Evolutionary conservation across 2,797 vertebrate species (phyloP).

Genomic region (Nannoperca obscura): DNA sequence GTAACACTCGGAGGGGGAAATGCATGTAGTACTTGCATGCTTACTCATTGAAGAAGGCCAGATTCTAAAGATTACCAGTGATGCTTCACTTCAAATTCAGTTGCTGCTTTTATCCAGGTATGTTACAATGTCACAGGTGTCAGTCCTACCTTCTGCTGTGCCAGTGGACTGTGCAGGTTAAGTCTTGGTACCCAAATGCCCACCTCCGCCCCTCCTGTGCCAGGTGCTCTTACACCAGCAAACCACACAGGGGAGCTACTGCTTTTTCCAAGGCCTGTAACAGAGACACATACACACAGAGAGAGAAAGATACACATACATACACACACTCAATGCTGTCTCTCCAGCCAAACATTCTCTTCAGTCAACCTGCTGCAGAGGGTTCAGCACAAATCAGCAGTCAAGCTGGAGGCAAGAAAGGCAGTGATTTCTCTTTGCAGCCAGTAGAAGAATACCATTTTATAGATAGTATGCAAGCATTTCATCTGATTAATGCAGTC

Average conservation of each 20-base stretch:
- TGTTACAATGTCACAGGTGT: neutral
- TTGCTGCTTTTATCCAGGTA: conserved; percentile 2
- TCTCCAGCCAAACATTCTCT: conserved; percentile 44
- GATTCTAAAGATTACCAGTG: neutral
- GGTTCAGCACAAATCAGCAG: conserved; percentile 32
- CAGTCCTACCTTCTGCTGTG: conserved; percentile 8
- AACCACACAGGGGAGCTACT: conserved; percentile 93
- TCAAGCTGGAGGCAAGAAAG: conserved; percentile 5
- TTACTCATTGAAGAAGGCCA: neutral
- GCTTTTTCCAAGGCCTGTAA: conserved; percentile 83
- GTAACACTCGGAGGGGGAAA: neutral
- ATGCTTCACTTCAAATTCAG: conserved; percentile 9
- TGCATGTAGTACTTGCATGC: neutral
- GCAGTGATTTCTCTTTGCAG: conserved; percentile 37
- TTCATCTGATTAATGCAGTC: neutral
- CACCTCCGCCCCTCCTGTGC: conserved; percentile 64
- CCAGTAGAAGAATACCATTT: conserved; percentile 12
- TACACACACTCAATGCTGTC: conserved; percentile 1
- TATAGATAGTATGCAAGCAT: neutral
- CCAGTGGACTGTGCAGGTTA: neutral
- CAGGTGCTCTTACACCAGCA: conserved; percentile 80
- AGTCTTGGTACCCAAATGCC: conserved; percentile 50
- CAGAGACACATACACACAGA: conserved; percentile 34
- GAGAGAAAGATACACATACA: conserved; percentile 1
- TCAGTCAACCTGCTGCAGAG: conserved; percentile 49